phyloP scores from a whole-genome alignment of 2,888 invertebrate genomes.

The Acleris literana region DNA sequence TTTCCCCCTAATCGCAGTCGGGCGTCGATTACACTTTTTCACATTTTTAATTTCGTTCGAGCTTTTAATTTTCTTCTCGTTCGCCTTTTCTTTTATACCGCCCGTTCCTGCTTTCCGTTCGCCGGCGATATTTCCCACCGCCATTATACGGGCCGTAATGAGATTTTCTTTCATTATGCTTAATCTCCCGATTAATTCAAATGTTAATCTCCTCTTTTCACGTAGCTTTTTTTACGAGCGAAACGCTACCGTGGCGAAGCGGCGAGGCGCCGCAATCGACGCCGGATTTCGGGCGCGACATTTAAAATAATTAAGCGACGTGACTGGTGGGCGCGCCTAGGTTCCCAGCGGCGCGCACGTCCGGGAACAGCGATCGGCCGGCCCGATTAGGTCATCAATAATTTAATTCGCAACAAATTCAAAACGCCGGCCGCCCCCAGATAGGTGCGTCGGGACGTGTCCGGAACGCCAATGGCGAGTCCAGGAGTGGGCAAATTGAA shows the following conservation, averaged over 20 bases:
- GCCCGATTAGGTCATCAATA: slow-evolving; percentile 79
- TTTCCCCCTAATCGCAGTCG: slow-evolving; percentile 70
- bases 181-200: slow-evolving; percentile 84
- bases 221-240: slow-evolving; percentile 71
- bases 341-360: slow-evolving; percentile 36
- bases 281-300: slow-evolving; percentile 65
- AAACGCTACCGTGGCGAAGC: slow-evolving; percentile 68
- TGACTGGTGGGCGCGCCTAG: slow-evolving; percentile 53
- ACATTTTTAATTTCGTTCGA: slow-evolving; percentile 81
- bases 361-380: slow-evolving; percentile 55
- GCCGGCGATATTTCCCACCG: slow-evolving; percentile 77
- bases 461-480: slow-evolving; percentile 78
- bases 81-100: slow-evolving; percentile 74
- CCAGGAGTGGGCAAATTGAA: slow-evolving; percentile 81
- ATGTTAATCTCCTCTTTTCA: slow-evolving; percentile 80
- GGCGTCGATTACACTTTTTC: slow-evolving; percentile 82
- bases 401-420: slow-evolving; percentile 83
- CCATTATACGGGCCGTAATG: slow-evolving; percentile 81
- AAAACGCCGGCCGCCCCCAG: slow-evolving; percentile 75
- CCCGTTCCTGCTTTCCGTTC: slow-evolving; percentile 67
- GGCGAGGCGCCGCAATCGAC: slow-evolving; percentile 59
- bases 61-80: slow-evolving; percentile 82
- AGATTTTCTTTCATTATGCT: slow-evolving; percentile 84
- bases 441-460: slow-evolving; percentile 79
- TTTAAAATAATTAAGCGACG: slow-evolving; percentile 80